phyloP scores from a whole-genome alignment of 2,797 vertebrate species.

The Acrossocheilus fasciatus region DNA sequence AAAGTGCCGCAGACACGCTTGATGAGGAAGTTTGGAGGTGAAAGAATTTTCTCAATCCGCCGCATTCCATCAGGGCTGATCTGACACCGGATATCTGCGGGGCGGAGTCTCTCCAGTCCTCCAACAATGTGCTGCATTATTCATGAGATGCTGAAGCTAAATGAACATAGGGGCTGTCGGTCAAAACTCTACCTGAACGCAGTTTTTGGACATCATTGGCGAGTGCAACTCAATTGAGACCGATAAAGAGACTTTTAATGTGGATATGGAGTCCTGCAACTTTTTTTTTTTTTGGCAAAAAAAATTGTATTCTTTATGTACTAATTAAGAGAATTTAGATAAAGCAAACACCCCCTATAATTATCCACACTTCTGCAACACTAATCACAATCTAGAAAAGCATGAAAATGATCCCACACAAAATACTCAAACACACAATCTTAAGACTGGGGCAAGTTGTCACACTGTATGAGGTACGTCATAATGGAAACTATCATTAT shows the following conservation, averaged over 20 bases:
- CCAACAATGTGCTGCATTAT: slow-evolving; percentile 64
- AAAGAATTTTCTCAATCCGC: slow-evolving; percentile 62
- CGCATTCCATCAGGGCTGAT: slow-evolving; percentile 63
- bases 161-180: neutral
- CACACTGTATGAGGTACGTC: neutral
- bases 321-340: neutral
- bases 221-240: neutral
- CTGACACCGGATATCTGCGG: slow-evolving; percentile 61
- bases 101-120: slow-evolving; percentile 74
- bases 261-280: neutral
- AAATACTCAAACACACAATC: neutral
- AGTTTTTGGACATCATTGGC: neutral
- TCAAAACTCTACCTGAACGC: neutral
- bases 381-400: neutral
- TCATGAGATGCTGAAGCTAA: slow-evolving; percentile 6
- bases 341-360: neutral
- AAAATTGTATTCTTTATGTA: neutral
- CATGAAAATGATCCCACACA: neutral
- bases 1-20: slow-evolving; percentile 21
- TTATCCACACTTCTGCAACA: neutral
- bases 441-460: neutral
- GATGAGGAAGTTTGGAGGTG: slow-evolving; percentile 41
- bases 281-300: neutral
- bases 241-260: neutral
- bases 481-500: neutral